Evolutionary conservation across 2,113 vertebrate genomes (phyloP), one percentile per base, ranked within the genome.

Genomic region (Clarias batrachus): DNA sequence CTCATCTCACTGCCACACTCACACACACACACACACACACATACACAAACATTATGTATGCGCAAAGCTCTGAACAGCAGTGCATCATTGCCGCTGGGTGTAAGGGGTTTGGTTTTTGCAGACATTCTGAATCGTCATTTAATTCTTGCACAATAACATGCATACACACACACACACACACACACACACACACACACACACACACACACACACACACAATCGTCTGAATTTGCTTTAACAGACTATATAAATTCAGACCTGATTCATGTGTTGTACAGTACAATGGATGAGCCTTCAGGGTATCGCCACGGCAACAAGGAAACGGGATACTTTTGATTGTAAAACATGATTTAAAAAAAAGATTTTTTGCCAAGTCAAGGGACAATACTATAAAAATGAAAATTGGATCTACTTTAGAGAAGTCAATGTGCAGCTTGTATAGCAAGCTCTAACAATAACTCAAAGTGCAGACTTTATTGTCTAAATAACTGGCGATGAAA

Each of bases 1-100:
- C 81, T 81, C 66, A 85, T 57, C 54, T 81, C 56, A 12, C 27
- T 30, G 6, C 17, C 41, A 41, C 48, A 13, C 13, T 56, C 79
- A 25, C 85, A 25, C 25, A 54, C 66, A 74, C 79, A 81, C 25
- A 66, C 74, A n/a, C 37, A 30, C 66, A 63, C 79, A 65, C 62
- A 56, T 41, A 68, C 52, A 37, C 14, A 48, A 16, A 14, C 73
- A 9, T 21, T 60, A 14, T 23, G 25, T 23, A 41, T 25, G 59
- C 23, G 14, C 30, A 30, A 65, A 65, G 25, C 25, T 13, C 57
- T 59, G 17, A 59, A 59, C 23, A 63, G 2, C 23, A 10, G 25
- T 63, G 62, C 21, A 63, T 59, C 27, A 23, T 21, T 48, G 79
- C 57, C 3, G 16, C 81, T 66, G 62, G 60, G 13, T 66, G 62